phyloP scores from a whole-genome alignment of 2,888 invertebrate genomes.

The Gari tellinella region DNA sequence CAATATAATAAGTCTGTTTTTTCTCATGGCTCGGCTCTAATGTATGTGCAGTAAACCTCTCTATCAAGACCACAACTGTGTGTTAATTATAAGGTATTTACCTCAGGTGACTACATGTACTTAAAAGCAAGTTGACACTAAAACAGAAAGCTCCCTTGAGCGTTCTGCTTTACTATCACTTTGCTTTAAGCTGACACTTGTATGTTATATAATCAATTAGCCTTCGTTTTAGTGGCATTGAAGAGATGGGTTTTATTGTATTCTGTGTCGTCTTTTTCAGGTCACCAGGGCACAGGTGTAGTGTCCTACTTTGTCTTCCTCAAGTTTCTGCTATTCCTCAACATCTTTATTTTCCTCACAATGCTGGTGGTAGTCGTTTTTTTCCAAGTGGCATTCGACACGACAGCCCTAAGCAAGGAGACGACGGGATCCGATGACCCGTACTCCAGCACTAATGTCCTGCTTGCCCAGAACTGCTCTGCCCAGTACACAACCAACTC shows the following conservation, averaged over 20 bases:
- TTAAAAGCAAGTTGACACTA: no score
- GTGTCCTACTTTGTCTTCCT: constrained; percentile 91
- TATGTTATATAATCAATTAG: no score
- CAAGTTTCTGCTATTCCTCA: constrained; percentile 93
- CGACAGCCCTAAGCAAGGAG: constrained; percentile 39
- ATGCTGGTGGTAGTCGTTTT: constrained; percentile 90
- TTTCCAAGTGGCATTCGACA: constrained; percentile 84
- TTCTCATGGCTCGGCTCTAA: no score
- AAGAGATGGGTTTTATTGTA: no score
- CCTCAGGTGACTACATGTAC: no score
- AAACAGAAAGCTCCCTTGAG: neutral
- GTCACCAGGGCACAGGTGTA: constrained; percentile 84
- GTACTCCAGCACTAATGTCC: constrained; percentile 32
- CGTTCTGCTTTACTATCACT: neutral
- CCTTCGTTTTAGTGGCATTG: no score
- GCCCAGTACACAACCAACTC: constrained; percentile 62
- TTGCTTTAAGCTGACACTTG: no score
- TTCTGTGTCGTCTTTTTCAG: no score
- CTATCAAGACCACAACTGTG: no score
- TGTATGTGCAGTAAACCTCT: no score
- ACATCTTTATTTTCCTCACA: constrained; percentile 89
- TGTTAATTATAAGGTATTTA: no score
- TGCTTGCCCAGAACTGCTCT: constrained; percentile 60
- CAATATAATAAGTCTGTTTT: no score
- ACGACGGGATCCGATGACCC: constrained; percentile 54